Conservation (phyloP, 2,888 invertebrate genomes). For the Unio pictorum region DNA sequence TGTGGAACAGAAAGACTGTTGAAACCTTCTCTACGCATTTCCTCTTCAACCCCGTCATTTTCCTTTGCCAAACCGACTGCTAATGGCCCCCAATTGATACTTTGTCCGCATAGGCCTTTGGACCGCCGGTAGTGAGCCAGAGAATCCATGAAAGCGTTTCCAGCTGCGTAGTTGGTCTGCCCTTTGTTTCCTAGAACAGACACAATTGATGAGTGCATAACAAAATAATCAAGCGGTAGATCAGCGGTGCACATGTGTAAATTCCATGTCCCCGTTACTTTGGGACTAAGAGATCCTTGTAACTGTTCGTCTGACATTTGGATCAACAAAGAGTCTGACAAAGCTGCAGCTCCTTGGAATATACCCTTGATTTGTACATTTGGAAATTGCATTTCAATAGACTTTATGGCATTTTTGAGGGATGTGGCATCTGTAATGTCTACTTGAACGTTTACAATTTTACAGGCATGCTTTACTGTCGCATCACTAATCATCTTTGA, state of each 20-base stretch:
- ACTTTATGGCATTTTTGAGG: slow-evolving; percentile 22
- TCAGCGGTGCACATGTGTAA: slow-evolving; percentile 41
- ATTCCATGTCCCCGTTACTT: slow-evolving; percentile 53
- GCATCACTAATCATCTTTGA: slow-evolving; percentile 20
- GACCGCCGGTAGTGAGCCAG: slow-evolving; percentile 42
- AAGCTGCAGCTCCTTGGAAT: slow-evolving; percentile 50
- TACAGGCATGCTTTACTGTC: slow-evolving; percentile 9
- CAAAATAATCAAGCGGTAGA: slow-evolving; percentile 45
- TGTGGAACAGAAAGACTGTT: slow-evolving; percentile 8
- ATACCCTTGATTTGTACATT: slow-evolving; percentile 38
- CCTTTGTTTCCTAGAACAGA: slow-evolving; percentile 51
- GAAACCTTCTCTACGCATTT: slow-evolving; percentile 14
- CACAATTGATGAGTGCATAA: slow-evolving; percentile 52
- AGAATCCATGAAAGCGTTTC: slow-evolving; percentile 52
- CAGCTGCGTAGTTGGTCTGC: slow-evolving; percentile 55
- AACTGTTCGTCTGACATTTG: slow-evolving; percentile 34
- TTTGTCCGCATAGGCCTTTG: slow-evolving; percentile 36
- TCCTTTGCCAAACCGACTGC: slow-evolving; percentile 40
- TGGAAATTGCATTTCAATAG: slow-evolving; percentile 14
- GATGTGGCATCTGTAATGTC: slow-evolving; percentile 38
- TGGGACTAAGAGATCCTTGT: slow-evolving; percentile 36
- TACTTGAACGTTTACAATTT: slow-evolving; percentile 20
- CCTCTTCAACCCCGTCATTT: slow-evolving; percentile 15
- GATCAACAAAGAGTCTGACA: slow-evolving; percentile 30
- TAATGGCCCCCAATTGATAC: slow-evolving; percentile 56